These are phyloP conservation scores for Melanophora roralis DNA, from an alignment of 2,888 invertebrate genomes.

Conservation along the genomic window DNA sequence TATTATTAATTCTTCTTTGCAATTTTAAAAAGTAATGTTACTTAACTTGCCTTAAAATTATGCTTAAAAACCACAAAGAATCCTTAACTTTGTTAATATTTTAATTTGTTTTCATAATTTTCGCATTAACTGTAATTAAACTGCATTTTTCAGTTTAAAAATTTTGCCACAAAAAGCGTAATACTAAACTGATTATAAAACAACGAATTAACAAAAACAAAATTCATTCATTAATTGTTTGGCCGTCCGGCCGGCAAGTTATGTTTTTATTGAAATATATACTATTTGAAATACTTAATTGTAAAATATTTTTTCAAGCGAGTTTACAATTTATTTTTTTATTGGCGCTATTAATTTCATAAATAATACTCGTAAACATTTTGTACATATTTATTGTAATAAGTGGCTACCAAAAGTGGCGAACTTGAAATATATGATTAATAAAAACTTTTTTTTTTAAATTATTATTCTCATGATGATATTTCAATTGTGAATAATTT, in stretches of 20 bases:
- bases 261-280: constrained; percentile 23
- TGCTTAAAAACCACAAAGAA: no score
- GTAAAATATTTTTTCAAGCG: neutral
- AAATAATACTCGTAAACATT: constrained; percentile 42
- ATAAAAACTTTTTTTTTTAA: neutral
- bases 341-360: constrained; percentile 28
- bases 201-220: constrained; percentile 10
- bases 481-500: constrained; percentile 11
- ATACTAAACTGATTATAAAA: neutral
- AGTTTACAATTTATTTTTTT: constrained; percentile 7
- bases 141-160: constrained; percentile 8
- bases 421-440: neutral
- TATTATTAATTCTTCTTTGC: no score
- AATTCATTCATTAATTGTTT: constrained; percentile 44
- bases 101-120: neutral
- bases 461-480: neutral
- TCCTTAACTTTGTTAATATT: neutral
- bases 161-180: neutral
- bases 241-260: neutral
- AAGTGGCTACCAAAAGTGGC: neutral
- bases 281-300: constrained; percentile 20
- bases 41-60: no score
- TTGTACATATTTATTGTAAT: neutral
- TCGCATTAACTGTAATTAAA: neutral
- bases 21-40: no score